Percentiles rank a stretch among this genome's conserved stretches.
Conservation (phyloP, 2,113 vertebrate genomes). For the Eudorcas thomsonii region DNA sequence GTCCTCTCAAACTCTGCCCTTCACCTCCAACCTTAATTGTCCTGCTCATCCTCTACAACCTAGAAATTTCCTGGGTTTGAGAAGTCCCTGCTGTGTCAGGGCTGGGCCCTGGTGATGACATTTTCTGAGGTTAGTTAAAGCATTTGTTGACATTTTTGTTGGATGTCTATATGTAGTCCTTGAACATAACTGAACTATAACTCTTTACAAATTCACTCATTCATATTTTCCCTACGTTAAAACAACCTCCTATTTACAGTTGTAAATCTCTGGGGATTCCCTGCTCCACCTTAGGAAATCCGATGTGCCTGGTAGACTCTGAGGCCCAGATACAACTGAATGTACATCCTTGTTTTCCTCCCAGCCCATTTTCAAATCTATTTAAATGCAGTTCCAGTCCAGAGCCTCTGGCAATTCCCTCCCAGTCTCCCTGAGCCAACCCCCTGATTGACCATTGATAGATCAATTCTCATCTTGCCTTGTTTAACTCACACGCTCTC, state of each 20-base stretch:
- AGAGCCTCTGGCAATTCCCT: not conserved
- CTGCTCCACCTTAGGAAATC: not conserved
- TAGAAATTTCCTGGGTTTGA: not conserved
- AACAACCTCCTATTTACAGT: not conserved
- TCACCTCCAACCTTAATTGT: not conserved
- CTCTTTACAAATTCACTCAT: not conserved
- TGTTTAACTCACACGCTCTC: constrained; percentile 33
- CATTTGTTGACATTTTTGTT: not conserved
- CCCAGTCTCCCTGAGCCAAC: not conserved
- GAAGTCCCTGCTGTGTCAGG: not conserved
- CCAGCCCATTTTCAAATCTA: not conserved
- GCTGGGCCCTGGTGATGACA: not conserved
- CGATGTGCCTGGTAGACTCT: not conserved
- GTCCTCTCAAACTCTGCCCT: not conserved
- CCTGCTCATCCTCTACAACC: not conserved
- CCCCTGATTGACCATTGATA: constrained; percentile 27
- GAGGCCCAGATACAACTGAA: not conserved
- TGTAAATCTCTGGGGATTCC: not conserved
- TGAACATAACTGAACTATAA: not conserved
- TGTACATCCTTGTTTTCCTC: not conserved
- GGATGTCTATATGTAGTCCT: not conserved
- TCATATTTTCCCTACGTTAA: not conserved
- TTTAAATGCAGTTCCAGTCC: not conserved
- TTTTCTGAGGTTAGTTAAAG: not conserved
- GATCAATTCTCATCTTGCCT: constrained; percentile 54